Conservation (phyloP, 2,113 vertebrate species). For the Herpailurus yagouaroundi region DNA sequence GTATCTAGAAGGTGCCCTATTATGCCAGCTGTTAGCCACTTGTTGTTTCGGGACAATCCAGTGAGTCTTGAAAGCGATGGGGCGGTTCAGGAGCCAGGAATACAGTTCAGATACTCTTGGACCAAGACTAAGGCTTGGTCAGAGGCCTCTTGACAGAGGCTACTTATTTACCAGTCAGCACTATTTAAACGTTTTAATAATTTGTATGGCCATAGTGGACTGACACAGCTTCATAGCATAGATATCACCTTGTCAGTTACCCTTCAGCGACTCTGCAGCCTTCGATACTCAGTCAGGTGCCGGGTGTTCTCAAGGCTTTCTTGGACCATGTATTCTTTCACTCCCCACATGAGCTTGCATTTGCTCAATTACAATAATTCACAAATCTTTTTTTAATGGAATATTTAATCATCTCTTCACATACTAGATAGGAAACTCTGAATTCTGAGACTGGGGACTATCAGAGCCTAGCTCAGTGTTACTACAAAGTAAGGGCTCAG, state of each 20-base stretch:
- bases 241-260: neutral
- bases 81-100: neutral
- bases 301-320: neutral
- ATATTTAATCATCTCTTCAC: neutral
- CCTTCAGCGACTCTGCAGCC: neutral
- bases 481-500: neutral
- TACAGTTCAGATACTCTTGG: neutral
- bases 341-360: neutral
- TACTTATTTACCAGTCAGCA: neutral
- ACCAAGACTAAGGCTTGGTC: too few species aligned
- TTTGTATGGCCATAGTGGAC: neutral
- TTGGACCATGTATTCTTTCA: neutral
- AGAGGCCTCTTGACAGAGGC: neutral
- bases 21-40: neutral
- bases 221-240: neutral
- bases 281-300: neutral
- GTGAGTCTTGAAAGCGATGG: neutral
- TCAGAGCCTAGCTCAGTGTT: neutral
- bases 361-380: neutral
- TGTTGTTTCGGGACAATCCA: neutral
- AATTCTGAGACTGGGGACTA: neutral
- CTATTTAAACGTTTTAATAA: neutral
- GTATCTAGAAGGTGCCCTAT: neutral
- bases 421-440: neutral
- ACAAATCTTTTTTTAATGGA: neutral